These are phyloP conservation scores for Subacronicta megacephala DNA, from an alignment of 2,888 invertebrate species.

Conservation along the genomic window DNA sequence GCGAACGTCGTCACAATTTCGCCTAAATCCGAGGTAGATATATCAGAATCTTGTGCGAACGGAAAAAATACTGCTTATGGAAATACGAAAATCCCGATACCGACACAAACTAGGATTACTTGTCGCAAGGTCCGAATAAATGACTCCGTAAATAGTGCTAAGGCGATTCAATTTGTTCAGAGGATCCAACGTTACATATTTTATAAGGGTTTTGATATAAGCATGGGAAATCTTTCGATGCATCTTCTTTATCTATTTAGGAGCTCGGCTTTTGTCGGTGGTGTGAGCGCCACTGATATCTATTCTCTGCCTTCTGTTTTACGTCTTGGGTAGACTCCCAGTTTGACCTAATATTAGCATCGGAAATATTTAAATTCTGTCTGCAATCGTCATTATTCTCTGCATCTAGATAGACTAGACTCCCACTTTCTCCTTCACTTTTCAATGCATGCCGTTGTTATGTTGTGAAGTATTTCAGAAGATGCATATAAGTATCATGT, in stretches of 20 bases:
- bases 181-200: conserved; percentile 53
- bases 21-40: conserved; percentile 30
- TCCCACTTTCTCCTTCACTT: too few relatives aligned
- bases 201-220: conserved; percentile 42
- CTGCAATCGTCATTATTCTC: too few relatives aligned
- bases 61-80: conserved; percentile 64
- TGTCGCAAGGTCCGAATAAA: conserved; percentile 65
- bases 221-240: conserved; percentile 2
- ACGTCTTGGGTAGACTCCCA: too few relatives aligned
- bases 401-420: too few relatives aligned
- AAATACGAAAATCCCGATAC: conserved; percentile 61
- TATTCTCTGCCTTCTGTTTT: too few relatives aligned
- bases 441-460: background rate
- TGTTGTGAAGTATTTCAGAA: background rate
- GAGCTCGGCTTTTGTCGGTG: too few relatives aligned
- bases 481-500: background rate
- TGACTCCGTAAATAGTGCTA: conserved; percentile 60
- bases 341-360: too few relatives aligned
- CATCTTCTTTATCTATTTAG: too few relatives aligned
- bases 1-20: conserved; percentile 22
- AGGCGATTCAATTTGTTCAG: conserved; percentile 63
- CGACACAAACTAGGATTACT: conserved; percentile 66
- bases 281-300: too few relatives aligned
- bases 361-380: too few relatives aligned
- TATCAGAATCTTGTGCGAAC: conserved; percentile 38